Evolutionary conservation across 2,797 vertebrate species (phyloP).

Genomic region (Megaceryle alcyon): DNA sequence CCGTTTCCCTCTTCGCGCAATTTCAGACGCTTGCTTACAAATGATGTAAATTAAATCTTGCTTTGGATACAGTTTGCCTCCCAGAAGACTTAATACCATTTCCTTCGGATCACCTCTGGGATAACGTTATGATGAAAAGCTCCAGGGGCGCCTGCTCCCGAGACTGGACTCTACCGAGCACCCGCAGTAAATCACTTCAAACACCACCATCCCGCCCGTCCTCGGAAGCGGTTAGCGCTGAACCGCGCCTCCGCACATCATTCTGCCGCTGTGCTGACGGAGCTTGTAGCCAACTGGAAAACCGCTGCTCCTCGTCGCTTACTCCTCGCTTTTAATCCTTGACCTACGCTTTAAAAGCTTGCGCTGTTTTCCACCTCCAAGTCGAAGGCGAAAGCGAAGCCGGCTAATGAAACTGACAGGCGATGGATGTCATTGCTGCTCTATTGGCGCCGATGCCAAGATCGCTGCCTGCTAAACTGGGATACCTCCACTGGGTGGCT

Average conservation of each 20-base stretch:
- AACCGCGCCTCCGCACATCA: constrained; percentile 46
- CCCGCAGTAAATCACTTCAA: constrained; percentile 57
- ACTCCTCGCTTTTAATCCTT: constrained; percentile 17
- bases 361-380: not conserved
- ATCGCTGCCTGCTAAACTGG: constrained; percentile 56
- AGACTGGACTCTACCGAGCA: not conserved
- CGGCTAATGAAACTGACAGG: constrained; percentile 60
- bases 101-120: constrained; percentile 35
- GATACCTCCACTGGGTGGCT: constrained; percentile 73
- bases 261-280: not conserved
- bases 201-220: constrained; percentile 20
- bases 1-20: not conserved
- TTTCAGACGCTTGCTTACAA: constrained; percentile 19
- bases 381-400: not conserved
- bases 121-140: constrained; percentile 56
- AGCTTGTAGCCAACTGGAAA: not conserved
- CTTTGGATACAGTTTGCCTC: constrained; percentile 35
- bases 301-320: not conserved
- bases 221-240: constrained; percentile 34
- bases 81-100: constrained; percentile 44
- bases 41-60: constrained; percentile 49
- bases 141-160: constrained; percentile 13
- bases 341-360: not conserved
- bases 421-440: constrained; percentile 31
- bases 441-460: constrained; percentile 41